Base-by-base conservation (phyloP, 2,888 invertebrate genomes). In the Baccha elongata region DNA sequence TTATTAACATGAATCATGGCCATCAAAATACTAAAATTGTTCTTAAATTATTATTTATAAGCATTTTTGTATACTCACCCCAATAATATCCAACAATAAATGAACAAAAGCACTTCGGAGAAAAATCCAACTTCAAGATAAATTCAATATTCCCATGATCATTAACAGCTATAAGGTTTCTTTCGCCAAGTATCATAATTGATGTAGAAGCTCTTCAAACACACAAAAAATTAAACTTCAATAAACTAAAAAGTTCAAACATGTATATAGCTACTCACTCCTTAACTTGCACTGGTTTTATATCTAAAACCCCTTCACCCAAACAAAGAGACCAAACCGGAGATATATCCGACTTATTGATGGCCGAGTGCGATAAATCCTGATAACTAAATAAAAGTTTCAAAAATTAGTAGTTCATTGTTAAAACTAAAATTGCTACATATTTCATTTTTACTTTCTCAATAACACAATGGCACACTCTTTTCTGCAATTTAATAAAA, bases 101-200 rank as follows among this genome's bases (percentile, higher is more conserved):
- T 7, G 94, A 92, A 86, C 92, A 92, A 88, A 95, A 95, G 87
- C 95, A 96, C 83, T 94, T 91, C 0, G 98, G 96, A 79, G 94
- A 94, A 91, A 94, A 98, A 87, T 98, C 97, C 84, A 98, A 93
- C 88, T 95, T 95, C 87, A 97, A 95, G 91, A 95, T 95, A 88
- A 94, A 97, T 87, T 94, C 94, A 86, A 98, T 91, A 65, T 94
- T 93, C 7, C 98, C 98, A 86, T 93, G 94, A 86, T 96, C 96
- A 86, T 93, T 94, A 85, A 97, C 92, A 88, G 95, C 95, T 87
- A 94, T 97, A 13, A 98, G 92, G 90, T 96, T 95, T 86, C 95
- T 93, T 90, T 98, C 97, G 37, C 97, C 97, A 72, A 98, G 91
- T 26, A 97, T 93, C 81, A 97, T 90, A 68, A 98, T 93, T 79